Base-by-base conservation (phyloP, 2,113 vertebrate genomes). In the Columba livia region DNA sequence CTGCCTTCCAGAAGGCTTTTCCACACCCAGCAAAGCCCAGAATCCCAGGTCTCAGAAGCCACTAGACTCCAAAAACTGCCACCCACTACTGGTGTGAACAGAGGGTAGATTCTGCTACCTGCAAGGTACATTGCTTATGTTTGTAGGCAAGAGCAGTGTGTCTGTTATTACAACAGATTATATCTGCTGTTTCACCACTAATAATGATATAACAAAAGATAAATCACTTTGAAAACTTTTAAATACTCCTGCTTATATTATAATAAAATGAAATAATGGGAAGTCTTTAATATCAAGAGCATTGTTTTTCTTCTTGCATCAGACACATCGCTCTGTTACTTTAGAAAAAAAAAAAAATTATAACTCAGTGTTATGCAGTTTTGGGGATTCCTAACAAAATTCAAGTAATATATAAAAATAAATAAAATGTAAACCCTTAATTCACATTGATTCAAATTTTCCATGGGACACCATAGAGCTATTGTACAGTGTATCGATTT, bases 81-180 rank as follows among this genome's bases (percentile, higher is more conserved):
- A 58, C 11, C 10, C 2, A 1, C 21, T 44, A 10, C 8, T 8
- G 8, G 2, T 36, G 21, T 1, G 0, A 64, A 60, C 53, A 38
- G 11, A 50, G 11, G 5, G 6, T 5, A 34, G 18, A 38, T 47
- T 58, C 57, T 71, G 25, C 48, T 56, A 2, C 12, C 42, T 62
- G 74, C 34, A 66, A 74, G 15, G 24, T 26, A 7, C 7, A 6
- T 26, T 36, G 12, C 18, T 79, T 48, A 14, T 82, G 9, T 7
- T 58, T 50, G 6, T 26, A 40, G 24, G 26, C 24, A 29, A 67
- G 28, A 57, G n/a, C 31, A 23, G 11, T 20, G 25, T 71, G 21
- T 50, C 23, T 72, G 25, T 28, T 80, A 40, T 20, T n/a, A 77
- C 23, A 60, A 19, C 5, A 15, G 31, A 31, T 40, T 47, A 80